Evolutionary conservation across 2,113 vertebrate species (phyloP), one percentile per base, ranked within the genome.

Genomic region (Poeciliopsis turrubarensis): DNA sequence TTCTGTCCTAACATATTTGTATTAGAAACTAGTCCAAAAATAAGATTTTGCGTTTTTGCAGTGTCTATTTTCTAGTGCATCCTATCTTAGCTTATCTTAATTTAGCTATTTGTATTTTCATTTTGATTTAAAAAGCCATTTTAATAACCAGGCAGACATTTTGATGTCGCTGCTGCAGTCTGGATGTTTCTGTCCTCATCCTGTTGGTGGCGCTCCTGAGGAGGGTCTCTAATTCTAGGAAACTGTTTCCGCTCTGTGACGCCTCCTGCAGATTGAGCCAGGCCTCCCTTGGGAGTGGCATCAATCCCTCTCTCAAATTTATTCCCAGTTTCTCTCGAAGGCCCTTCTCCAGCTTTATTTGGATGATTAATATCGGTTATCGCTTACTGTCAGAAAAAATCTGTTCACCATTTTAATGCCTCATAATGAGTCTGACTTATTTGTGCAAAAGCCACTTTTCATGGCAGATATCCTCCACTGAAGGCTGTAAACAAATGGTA

Each of bases 221-320:
- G 82, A 86, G 65, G 72, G 75, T 73, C 68, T 72, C 84, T 91
- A 92, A 93, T 89, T 69, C 25, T 25, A 68, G 67, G 70, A 78
- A 70, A 5, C 72, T 27, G 72, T 70, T 78, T 87, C 85, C 90
- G 91, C 73, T 77, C 75, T 67, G 84, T 76, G 84, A 87, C 79
- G 75, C 68, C 60, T 65, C 72, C 26, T 30, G 66, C 70, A 82
- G 80, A 72, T 72, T 26, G 68, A 65, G 83, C 86, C 65, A 29
- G 31, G 68, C 57, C 70, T 62, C 86, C 75, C 39, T 11, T 76
- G 83, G 85, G 80, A 89, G 86, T 77, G 79, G 80, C 86, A 80
- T 88, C 73, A 81, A 73, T 86, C 72, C 82, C 80, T 3, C 73
- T 92, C 85, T 84, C 80, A 81, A 27, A 79, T 88, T 74, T 83